Conservation (phyloP, 2,797 vertebrate genomes). For the Huso huso region DNA sequence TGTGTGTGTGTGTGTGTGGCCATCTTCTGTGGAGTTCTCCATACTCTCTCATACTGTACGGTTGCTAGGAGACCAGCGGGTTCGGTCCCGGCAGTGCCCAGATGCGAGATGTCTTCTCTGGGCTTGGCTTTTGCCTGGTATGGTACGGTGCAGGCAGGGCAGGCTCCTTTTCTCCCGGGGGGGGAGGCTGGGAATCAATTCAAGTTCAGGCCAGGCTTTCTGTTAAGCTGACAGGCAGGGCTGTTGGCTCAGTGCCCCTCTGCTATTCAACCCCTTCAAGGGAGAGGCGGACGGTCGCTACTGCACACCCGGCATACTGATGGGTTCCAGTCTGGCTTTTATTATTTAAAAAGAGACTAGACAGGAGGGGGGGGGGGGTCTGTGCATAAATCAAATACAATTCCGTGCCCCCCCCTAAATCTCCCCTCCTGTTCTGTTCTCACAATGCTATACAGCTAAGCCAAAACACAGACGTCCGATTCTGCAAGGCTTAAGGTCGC, state of each 20-base stretch:
- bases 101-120: slow-evolving; percentile 60
- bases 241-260: slow-evolving; percentile 69
- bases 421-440: slow-evolving; percentile 7
- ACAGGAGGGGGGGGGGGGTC: slow-evolving; percentile 20
- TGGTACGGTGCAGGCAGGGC: slow-evolving; percentile 36
- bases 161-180: slow-evolving; percentile 46
- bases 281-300: slow-evolving; percentile 37
- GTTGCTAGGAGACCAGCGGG: slow-evolving; percentile 71
- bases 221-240: slow-evolving; percentile 72
- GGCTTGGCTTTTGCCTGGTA: slow-evolving; percentile 53
- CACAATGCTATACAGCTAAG: slow-evolving; percentile 33
- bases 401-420: slow-evolving; percentile 35
- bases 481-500: slow-evolving; percentile 11
- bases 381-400: slow-evolving; percentile 54
- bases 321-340: slow-evolving; percentile 42
- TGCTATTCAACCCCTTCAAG: slow-evolving; percentile 49
- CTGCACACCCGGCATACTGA: slow-evolving; percentile 44
- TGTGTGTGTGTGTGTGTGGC: slow-evolving; percentile 25
- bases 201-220: slow-evolving; percentile 73
- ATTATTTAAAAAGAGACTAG: slow-evolving; percentile 48
- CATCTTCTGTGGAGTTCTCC: slow-evolving; percentile 29
- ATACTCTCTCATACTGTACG: slow-evolving; percentile 37
- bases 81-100: slow-evolving; percentile 53
- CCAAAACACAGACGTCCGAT: slow-evolving; percentile 32
- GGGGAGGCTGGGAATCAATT: slow-evolving; percentile 67